Evolutionary conservation across 2,888 invertebrate species (phyloP), one percentile per base, ranked within the genome.

Genomic region (Lasioglossum oenotherae): DNA sequence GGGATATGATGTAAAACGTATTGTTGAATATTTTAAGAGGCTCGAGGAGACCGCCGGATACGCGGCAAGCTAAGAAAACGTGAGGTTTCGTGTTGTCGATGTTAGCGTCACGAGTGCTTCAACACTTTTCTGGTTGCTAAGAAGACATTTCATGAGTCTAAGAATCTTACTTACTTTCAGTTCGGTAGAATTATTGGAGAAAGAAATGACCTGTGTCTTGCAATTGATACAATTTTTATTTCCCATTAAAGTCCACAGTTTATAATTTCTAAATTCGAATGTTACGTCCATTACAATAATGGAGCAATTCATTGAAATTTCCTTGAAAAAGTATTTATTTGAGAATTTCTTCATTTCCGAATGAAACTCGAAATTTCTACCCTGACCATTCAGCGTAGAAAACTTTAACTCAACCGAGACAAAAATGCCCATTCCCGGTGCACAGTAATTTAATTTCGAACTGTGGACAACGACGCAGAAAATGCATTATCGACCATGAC

Each of bases 1-100:
- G 75, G 79, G 53, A 80, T 64, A 80, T 71, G 23, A 74, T 67
- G 73, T 84, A 67, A 81, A 78, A 82, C 80, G 82, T 81, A 87
- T 93, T 94, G 94, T 94, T 94, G 89, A 93, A 92, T 91, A 92
- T 93, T 92, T 90, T 88, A 82, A 89, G 81, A 84, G 88, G 78
- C 84, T 91, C 89, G 92, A 76, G 88, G 81, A 87, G 90, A 80
- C 16, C 27, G 82, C 78, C 74, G 60, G 86, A 78, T 81, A 80
- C 80, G 69, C 69, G 23, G 38, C 10, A 1, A 4, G 5, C 71
- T 16, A 27, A 38, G 19, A 6, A 38, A 74, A 41, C 14, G n/a
- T 23, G 10, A 67, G 3, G 10, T 23, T 19, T 23, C 31, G 19
- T 0, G 67, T 67, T 23, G 31, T 5, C 14, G 0, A 16, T 35